Percentiles rank a stretch among this genome's conserved stretches.
These are phyloP conservation scores for Schrankia costaestrigalis DNA, from an alignment of 2,888 invertebrate species.

Conservation along the genomic window DNA sequence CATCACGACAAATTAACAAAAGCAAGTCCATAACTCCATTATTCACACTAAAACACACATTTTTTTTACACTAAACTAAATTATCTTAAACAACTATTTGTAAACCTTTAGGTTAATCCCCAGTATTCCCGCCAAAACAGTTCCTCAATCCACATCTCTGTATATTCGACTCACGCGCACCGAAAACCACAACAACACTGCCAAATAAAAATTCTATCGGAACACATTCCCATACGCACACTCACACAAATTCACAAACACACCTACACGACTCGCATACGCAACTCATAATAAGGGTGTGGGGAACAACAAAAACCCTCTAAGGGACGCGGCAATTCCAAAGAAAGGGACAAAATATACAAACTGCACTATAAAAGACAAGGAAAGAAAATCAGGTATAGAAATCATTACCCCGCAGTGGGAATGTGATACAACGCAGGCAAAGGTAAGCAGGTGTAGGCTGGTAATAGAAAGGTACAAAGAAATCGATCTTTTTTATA, in stretches of 20 bases:
- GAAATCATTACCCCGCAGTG: slow-evolving; percentile 64
- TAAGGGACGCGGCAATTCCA: slow-evolving; percentile 51
- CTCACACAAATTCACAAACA: slow-evolving; percentile 42
- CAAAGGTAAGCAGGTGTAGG: slow-evolving; percentile 68
- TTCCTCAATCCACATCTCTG: slow-evolving; percentile 45
- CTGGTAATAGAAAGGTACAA: slow-evolving; percentile 60
- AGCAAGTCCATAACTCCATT: slow-evolving; percentile 50
- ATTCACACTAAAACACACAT: slow-evolving; percentile 36
- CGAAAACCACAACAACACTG: slow-evolving; percentile 53
- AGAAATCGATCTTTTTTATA: slow-evolving; percentile 55
- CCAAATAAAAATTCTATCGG: slow-evolving; percentile 44
- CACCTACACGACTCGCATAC: slow-evolving; percentile 58
- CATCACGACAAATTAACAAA: slow-evolving; percentile 63
- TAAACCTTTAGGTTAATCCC: slow-evolving; percentile 7
- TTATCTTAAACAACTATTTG: neutral
- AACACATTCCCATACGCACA: slow-evolving; percentile 50
- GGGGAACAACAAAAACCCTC: slow-evolving; percentile 62
- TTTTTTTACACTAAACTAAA: neutral
- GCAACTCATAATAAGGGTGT: slow-evolving; percentile 67
- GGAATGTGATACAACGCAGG: slow-evolving; percentile 66
- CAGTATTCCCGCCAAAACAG: slow-evolving; percentile 64
- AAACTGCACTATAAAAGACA: slow-evolving; percentile 38
- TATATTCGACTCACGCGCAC: slow-evolving; percentile 45
- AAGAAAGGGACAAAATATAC: slow-evolving; percentile 47
- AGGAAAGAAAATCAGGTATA: slow-evolving; percentile 60